Base-by-base conservation (phyloP, 2,797 vertebrate genomes). In the Cyclopterus lumpus region DNA sequence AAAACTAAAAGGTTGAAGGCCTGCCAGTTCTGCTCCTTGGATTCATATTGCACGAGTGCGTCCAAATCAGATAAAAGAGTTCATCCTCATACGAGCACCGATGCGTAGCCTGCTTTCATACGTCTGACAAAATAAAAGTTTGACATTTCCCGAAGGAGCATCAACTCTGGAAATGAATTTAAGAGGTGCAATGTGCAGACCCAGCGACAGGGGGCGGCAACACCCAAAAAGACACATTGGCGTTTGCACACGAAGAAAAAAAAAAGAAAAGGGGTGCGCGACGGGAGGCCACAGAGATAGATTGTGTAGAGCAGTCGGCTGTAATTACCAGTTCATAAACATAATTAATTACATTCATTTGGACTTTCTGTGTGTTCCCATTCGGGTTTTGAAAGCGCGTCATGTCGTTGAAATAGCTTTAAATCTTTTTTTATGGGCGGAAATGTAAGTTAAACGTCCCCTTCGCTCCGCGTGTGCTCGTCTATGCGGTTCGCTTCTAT, bases 211-310 rank as follows among this genome's bases (percentile, higher is more conserved):
- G 40, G 24, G 77, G 84, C 2, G 30, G 51, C 67, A 82, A 8
- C 24, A 3, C 3, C 28, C 30, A 36, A 0, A 70, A 58, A 54
- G 4, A 48, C 16, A 10, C 4, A 15, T 4, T 18, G 2, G 0
- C 4, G 1, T 28, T 0, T 6, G 0, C 5, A 22, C 68, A 67
- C 32, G 86, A 91, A 88, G 89, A 89, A 90, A 28, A 84, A n/a
- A n/a, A n/a, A n/a, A n/a, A n/a, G n/a, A n/a, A n/a, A n/a, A n/a
- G n/a, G 5, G 0, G 2, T 12, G 8, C 1, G 9, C 3, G 4
- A 9, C 16, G 2, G 20, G 8, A 46, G 20, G 20, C 0, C 48
- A 66, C 2, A 92, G 90, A 92, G 51, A 0, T 73, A 74, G 26
- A 80, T 3, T 0, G 0, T 5, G 3, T 86, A 92, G 90, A 92